Base-by-base conservation (phyloP, 2,797 vertebrate genomes). In the Dallia pectoralis region DNA sequence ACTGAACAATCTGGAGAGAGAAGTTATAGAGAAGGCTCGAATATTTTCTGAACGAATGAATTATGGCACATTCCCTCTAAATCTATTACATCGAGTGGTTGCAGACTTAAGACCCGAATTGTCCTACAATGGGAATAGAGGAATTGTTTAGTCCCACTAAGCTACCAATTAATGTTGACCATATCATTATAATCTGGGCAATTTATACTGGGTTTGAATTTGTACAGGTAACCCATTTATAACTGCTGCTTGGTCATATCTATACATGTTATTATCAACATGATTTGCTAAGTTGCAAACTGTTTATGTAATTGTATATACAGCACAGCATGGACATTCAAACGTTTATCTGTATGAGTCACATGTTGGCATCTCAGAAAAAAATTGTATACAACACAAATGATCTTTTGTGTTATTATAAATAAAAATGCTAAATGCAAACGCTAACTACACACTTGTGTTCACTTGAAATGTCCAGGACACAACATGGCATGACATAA, bases 11-110 rank as follows among this genome's bases (percentile, higher is more conserved):
- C 32, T 63, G 4, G 61, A 27, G 29, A 29, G 30, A 59, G 2
- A 11, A 25, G 22, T 59, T 56, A 11, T 25, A 44, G 59, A 27
- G 12, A 12, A 29, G 15, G 59, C 29, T 27, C 22, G 59, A 29
- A 63, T 63, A 15, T 27, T 5, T 15, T 29, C 29, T 32, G 12
- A 63, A 25, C 53, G 11, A 59, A 8, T 59, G 53, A n/a, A n/a
- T n/a, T n/a, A 25, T 59, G 53, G 3, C 53, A 14, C 14, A 59
- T 63, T 32, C 61, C n/a, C 14, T 63, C 29, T 30, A 63, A 56
- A 63, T 32, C 27, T 27, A 32, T 32, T 63, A 2, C 27, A 73
- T 88, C 79, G 77, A 72, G 74, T 76, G 53, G 71, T 22, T 0
- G 53, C 25, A 25, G 22, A 59, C 25, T 14, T 27, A 11, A 59